Percentiles rank a stretch among this genome's conserved stretches.
These are phyloP conservation scores for Strongylocentrotus purpuratus DNA, from an alignment of 35 echinoderm and acorn worm genomes.

Conservation along the genomic window DNA sequence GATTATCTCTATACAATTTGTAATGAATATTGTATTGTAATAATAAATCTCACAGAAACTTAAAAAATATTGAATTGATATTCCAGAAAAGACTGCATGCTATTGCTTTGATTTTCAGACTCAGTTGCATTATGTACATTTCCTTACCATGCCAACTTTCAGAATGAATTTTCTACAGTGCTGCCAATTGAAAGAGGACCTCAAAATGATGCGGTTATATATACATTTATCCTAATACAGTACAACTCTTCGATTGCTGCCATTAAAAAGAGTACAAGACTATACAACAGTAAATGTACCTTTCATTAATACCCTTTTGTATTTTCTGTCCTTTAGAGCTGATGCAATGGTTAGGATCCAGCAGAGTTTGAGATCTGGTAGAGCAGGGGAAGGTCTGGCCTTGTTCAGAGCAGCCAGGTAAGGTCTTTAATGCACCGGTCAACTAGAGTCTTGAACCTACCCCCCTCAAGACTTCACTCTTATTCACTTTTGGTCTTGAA, in stretches of 20 bases:
- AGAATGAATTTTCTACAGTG: not conserved
- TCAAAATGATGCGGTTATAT: too few relatives aligned
- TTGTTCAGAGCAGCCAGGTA: slow-evolving; percentile 90
- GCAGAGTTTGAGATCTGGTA: slow-evolving; percentile 64
- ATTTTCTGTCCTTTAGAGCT: slow-evolving; percentile 59
- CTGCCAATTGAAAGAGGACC: not conserved
- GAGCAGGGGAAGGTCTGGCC: slow-evolving; percentile 80
- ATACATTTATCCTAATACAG: too few relatives aligned
- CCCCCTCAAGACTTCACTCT: too few relatives aligned
- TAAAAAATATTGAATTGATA: too few relatives aligned
- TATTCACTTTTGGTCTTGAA: too few relatives aligned
- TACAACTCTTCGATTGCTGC: too few relatives aligned
- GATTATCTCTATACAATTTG: too few relatives aligned
- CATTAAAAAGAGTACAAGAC: too few relatives aligned
- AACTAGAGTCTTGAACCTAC: too few relatives aligned
- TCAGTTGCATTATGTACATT: too few relatives aligned
- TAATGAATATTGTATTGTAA: not conserved
- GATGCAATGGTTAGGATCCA: slow-evolving; percentile 94
- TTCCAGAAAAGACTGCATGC: not conserved
- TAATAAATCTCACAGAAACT: not conserved
- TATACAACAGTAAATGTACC: not conserved
- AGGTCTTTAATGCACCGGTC: too few relatives aligned
- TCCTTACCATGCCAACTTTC: too few relatives aligned
- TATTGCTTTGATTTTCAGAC: not conserved
- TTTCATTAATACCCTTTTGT: slow-evolving; percentile 10